A percentile compares a stretch with the other conserved stretches of the same genome.
Evolutionary conservation across 2,797 vertebrate species (phyloP).

Genomic region (Trematomus bernacchii): DNA sequence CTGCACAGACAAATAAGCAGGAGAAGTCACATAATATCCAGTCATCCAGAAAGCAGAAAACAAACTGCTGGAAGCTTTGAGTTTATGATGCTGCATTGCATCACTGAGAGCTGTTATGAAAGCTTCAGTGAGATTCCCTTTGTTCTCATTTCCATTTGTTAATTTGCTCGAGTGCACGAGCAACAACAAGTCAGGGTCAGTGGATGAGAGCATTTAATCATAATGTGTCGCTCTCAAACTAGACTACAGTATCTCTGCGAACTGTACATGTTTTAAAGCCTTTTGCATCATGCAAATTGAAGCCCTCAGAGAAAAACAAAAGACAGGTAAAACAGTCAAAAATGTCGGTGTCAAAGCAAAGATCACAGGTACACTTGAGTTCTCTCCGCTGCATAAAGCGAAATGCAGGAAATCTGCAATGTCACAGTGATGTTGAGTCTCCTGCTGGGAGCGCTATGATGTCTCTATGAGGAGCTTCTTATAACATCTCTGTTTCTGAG

Average conservation of each 20-base stretch:
- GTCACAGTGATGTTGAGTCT: not conserved
- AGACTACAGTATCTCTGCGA: not conserved
- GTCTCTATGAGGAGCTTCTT: not conserved
- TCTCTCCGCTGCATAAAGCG: too few relatives aligned
- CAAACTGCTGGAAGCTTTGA: conserved; percentile 8
- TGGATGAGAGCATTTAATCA: conserved; percentile 30
- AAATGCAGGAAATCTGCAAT: conserved; percentile 19
- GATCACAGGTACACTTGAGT: not conserved
- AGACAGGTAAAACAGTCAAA: conserved; percentile 9
- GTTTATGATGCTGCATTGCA: conserved; percentile 14
- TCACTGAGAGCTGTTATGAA: conserved; percentile 25
- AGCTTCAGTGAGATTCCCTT: conserved; percentile 14
- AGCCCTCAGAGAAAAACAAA: not conserved
- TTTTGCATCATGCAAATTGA: not conserved
- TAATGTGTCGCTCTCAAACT: not conserved
- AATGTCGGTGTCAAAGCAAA: not conserved
- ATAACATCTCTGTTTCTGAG: not conserved
- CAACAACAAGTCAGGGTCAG: conserved; percentile 10
- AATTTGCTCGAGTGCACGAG: conserved; percentile 28
- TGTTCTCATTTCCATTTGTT: conserved; percentile 30
- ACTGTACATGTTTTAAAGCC: not conserved
- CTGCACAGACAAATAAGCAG: not conserved
- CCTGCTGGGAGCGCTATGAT: not conserved
- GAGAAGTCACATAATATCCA: conserved; percentile 1
- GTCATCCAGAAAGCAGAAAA: conserved; percentile 1